A percentile compares a stretch with the other conserved stretches of the same genome.
These are phyloP conservation scores for Melikaiella ostensackeni DNA, from an alignment of 2,888 invertebrate genomes.

Conservation along the genomic window DNA sequence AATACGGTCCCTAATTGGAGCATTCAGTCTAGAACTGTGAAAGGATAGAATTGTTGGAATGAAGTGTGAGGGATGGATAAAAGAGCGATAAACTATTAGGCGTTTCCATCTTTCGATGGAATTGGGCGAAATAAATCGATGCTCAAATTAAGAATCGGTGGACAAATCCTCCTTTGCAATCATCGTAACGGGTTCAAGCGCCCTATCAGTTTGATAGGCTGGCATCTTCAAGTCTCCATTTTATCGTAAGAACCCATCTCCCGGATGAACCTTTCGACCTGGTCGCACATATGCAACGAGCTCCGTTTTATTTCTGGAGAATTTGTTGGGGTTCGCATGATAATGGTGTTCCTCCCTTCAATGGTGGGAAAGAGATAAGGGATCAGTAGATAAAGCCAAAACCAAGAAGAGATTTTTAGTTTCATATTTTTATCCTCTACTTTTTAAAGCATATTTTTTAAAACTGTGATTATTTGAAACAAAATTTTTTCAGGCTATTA, in stretches of 20 bases:
- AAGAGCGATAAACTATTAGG: background rate
- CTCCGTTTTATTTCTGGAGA: constrained; percentile 60
- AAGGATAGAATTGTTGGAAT: background rate
- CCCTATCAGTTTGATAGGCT: constrained; percentile 33
- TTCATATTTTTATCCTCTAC: too few species aligned
- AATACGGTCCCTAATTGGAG: background rate
- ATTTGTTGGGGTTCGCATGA: constrained; percentile 61
- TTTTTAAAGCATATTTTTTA: too few species aligned
- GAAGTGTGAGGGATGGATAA: background rate
- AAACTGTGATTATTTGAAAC: too few species aligned
- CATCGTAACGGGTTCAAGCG: constrained; percentile 17
- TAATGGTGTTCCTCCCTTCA: background rate
- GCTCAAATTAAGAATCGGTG: background rate
- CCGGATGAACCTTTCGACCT: constrained; percentile 59
- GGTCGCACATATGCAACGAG: constrained; percentile 61
- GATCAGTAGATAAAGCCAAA: too few species aligned
- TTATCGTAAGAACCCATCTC: constrained; percentile 62
- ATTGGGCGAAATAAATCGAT: background rate
- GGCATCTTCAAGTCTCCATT: constrained; percentile 57
- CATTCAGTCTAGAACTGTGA: background rate
- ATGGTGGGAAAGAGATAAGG: background rate
- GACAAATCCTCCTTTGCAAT: constrained; percentile 29
- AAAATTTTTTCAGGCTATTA: too few species aligned
- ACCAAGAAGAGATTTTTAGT: too few species aligned
- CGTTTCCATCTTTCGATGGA: background rate